Conservation (phyloP, 2,888 invertebrate genomes). For the Epinotia demarniana region DNA sequence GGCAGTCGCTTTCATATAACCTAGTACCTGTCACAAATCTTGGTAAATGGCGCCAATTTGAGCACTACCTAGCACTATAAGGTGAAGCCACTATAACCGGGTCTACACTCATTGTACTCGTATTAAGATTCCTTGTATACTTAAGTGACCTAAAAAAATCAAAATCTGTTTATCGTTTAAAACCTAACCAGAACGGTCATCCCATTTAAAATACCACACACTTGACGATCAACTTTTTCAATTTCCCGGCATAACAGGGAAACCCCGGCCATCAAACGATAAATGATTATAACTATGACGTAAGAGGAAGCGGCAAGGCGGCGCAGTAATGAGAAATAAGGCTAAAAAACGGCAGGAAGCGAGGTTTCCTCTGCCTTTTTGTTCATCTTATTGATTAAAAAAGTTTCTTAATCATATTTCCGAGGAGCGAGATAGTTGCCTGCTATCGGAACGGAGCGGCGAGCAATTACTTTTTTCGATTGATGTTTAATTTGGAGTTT, state of each 20-base stretch:
- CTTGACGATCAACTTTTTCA: constrained; percentile 74
- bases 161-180: neutral
- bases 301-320: constrained; percentile 71
- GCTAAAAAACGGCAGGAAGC: constrained; percentile 45
- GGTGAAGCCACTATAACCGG: neutral
- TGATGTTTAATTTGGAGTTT: constrained; percentile 42
- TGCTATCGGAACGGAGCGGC: constrained; percentile 53
- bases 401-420: constrained; percentile 78
- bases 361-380: constrained; percentile 55
- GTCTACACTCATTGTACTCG: neutral
- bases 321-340: constrained; percentile 73
- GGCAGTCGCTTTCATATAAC: too few species aligned
- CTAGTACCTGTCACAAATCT: too few species aligned
- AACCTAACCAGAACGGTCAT: neutral
- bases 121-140: neutral
- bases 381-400: constrained; percentile 77
- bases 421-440: constrained; percentile 55
- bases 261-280: constrained; percentile 78
- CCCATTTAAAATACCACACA: constrained; percentile 28
- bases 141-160: neutral
- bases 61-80: too few species aligned
- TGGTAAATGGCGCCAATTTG: too few species aligned
- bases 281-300: constrained; percentile 81
- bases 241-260: constrained; percentile 66
- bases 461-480: constrained; percentile 43